These are phyloP conservation scores for Patella depressa DNA, from an alignment of 2,888 invertebrate genomes.

Conservation along the genomic window DNA sequence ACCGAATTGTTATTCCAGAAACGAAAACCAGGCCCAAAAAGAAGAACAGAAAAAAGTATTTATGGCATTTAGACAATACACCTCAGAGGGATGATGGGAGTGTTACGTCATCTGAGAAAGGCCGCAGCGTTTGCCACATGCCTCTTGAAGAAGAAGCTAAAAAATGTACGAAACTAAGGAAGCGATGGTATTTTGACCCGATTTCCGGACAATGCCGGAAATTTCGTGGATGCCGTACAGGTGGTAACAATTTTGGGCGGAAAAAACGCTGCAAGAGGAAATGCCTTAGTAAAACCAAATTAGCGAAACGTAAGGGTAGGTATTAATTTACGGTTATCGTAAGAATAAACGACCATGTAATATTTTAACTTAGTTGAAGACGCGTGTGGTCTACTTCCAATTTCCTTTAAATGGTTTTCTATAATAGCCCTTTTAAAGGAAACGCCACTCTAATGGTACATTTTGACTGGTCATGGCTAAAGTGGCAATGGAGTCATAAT, in stretches of 20 bases:
- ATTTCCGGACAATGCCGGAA: slow-evolving; percentile 44
- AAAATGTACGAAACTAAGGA: slow-evolving; percentile 39
- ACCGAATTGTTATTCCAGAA: too few species aligned
- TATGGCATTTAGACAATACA: not conserved
- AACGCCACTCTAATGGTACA: too few species aligned
- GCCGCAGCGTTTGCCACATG: slow-evolving; percentile 36
- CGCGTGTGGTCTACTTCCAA: too few species aligned
- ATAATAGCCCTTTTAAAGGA: too few species aligned
- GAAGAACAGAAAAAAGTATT: not conserved
- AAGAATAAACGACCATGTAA: too few species aligned
- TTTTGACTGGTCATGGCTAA: too few species aligned
- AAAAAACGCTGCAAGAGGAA: slow-evolving; percentile 45
- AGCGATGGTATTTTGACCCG: slow-evolving; percentile 44
- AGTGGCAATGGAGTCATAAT: too few species aligned
- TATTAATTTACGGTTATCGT: not conserved
- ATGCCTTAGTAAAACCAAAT: slow-evolving; percentile 32
- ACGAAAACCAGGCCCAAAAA: not conserved
- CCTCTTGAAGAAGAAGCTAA: slow-evolving; percentile 39
- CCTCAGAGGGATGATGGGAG: slow-evolving; percentile 22
- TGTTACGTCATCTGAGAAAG: slow-evolving; percentile 20
- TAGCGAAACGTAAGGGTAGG: slow-evolving; percentile 3
- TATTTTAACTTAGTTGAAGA: too few species aligned
- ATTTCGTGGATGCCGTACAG: slow-evolving; percentile 45
- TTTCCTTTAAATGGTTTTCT: too few species aligned
- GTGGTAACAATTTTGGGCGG: slow-evolving; percentile 44